Base-by-base conservation (phyloP, 1,140 invertebrate genomes). In the Pentalonia nigronervosa region DNA sequence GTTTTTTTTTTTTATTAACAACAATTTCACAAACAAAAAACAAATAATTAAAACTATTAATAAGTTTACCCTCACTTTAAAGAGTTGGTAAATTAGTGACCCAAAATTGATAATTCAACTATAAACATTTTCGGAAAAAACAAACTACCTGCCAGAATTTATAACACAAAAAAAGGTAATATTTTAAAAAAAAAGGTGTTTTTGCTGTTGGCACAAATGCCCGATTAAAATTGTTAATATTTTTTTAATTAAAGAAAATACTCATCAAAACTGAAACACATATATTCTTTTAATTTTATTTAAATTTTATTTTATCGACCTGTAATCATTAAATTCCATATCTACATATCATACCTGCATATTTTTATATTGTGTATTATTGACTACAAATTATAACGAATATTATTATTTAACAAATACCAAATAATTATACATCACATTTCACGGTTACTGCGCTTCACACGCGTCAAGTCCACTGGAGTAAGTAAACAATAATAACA, bases 331-430 rank as follows among this genome's bases (percentile, higher is more conserved):
- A n/a, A 67, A 67, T 23, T 23, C 50, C 0, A 53, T 6, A 23
- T 20, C 0, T 17, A 67, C n/a, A 67, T 67, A 67, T 6, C n/a
- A 41, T 41, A 67, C 30, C n/a, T 17, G 11, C 14, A 67, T 67
- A 67, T n/a, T 67, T 67, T 60, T 60, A 30, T 60, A 9, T 60
- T 30, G 11, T 60, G 56, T 11, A 30, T 25, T 56, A 56, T 60
- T 30, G 25, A 30, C 56, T 60, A 30, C 30, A 60, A 30, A 60
- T 67, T n/a, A 67, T 67, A n/a, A n/a, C 17, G 60, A 4, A n/a
- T 67, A 67, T 67, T n/a, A n/a, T n/a, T 67, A n/a, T n/a, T 67
- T 67, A n/a, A n/a, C 60, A 67, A n/a, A 67, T n/a, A 67, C 60
- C 6, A 67, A 67, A 67, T 67, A n/a, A 11, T 67, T 14, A 17